A percentile compares a stretch with the other conserved stretches of the same genome.
Conservation (phyloP, 1,140 invertebrate species). For the Drosophila nasuta region DNA sequence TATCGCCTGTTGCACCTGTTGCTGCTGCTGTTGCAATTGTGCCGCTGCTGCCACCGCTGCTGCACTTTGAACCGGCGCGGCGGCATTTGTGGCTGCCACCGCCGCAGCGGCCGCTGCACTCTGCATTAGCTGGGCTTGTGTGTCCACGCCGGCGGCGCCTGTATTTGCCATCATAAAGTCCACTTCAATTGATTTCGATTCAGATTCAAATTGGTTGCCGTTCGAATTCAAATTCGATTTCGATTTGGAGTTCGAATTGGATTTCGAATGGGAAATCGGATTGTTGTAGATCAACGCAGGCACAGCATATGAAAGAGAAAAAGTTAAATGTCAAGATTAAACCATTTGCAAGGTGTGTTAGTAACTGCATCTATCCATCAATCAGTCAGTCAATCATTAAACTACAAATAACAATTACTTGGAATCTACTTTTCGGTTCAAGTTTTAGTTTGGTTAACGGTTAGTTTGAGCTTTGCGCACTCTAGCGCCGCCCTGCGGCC, state of each 20-base stretch:
- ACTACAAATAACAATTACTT: not conserved
- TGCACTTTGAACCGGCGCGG: conserved; percentile 89
- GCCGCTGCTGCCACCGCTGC: conserved; percentile 88
- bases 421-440: not conserved
- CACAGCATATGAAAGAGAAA: conserved; percentile 65
- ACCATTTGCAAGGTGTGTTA: conserved; percentile 74
- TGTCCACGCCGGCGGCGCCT: conserved; percentile 86
- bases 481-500: conserved; percentile 59
- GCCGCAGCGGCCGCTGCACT: conserved; percentile 88
- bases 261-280: conserved; percentile 1
- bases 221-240: too few relatives aligned
- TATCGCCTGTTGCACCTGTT: conserved; percentile 83
- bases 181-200: conserved; percentile 47
- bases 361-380: conserved; percentile 16
- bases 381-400: not conserved
- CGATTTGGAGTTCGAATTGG: not conserved
- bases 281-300: conserved; percentile 59
- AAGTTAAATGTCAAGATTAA: conserved; percentile 79
- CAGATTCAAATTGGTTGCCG: not conserved
- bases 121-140: conserved; percentile 86
- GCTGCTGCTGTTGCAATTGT: conserved; percentile 86
- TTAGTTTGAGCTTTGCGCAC: conserved; percentile 49
- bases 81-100: conserved; percentile 87
- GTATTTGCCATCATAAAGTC: conserved; percentile 85
- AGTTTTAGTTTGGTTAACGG: conserved; percentile 18